A percentile compares a stretch with the other conserved stretches of the same genome.
Evolutionary conservation across 2,113 vertebrate genomes (phyloP).

Genomic region (Barbus barbus): DNA sequence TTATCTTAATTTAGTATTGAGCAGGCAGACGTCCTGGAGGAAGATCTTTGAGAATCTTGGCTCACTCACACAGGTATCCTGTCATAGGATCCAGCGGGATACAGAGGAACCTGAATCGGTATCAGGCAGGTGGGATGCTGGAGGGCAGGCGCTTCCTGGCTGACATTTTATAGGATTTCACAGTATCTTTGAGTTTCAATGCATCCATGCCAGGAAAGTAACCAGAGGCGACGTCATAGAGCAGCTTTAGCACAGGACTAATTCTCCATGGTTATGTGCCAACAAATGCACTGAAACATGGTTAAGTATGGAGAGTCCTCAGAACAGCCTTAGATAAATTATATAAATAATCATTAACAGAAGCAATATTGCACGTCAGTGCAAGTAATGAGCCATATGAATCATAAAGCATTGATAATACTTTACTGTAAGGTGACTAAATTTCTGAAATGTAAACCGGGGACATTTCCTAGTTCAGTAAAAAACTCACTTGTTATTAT

Average conservation of each 20-base stretch:
- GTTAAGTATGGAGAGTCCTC: neutral
- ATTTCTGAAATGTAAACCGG: neutral
- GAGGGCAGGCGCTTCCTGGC: constrained; percentile 1
- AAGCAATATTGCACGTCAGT: neutral
- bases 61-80: neutral
- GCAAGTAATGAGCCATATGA: neutral
- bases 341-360: neutral
- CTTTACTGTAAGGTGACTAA: neutral
- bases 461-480: neutral
- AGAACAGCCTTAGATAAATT: neutral
- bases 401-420: neutral
- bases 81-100: neutral
- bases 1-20: neutral
- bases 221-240: neutral
- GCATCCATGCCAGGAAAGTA: constrained; percentile 8
- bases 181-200: neutral
- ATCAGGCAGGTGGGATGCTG: neutral
- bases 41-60: neutral
- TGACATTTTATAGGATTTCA: constrained; percentile 15
- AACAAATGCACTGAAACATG: constrained; percentile 1
- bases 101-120: neutral
- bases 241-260: constrained; percentile 13
- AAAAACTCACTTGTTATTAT: no score
- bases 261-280: neutral
- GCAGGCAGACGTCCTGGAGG: neutral